These are phyloP conservation scores for Palythoa grandiflora DNA, from an alignment of 92 coral and sea anemone genomes.

Conservation along the genomic window DNA sequence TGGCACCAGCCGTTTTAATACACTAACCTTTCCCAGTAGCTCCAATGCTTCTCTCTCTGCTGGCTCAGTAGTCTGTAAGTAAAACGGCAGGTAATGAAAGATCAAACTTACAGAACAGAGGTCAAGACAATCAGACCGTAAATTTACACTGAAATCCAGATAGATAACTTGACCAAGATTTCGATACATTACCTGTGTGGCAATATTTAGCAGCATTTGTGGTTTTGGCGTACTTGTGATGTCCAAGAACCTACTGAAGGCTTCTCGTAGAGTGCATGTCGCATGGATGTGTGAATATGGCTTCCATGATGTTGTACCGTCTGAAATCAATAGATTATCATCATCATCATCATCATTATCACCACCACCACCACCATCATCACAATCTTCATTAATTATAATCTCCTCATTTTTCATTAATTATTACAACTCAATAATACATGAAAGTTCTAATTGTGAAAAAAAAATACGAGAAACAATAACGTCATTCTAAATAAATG, in stretches of 20 bases:
- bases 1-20: too few relatives aligned
- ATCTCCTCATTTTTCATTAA: neutral
- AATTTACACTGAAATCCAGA: neutral
- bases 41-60: conserved; percentile 16
- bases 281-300: conserved; percentile 50
- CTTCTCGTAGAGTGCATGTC: conserved; percentile 70
- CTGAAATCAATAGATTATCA: neutral
- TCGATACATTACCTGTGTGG: conserved; percentile 58
- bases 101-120: neutral
- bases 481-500: too few relatives aligned
- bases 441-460: too few relatives aligned
- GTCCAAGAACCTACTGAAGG: conserved; percentile 72
- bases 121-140: neutral
- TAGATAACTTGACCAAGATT: neutral
- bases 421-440: neutral
- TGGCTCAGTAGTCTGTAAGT: neutral
- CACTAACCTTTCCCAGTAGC: conserved; percentile 33
- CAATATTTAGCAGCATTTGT: conserved; percentile 66
- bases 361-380: neutral
- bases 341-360: neutral
- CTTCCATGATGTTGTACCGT: conserved; percentile 58
- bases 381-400: neutral
- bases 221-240: conserved; percentile 72
- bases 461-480: too few relatives aligned
- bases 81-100: neutral